Conservation (phyloP, 2,888 invertebrate genomes). For the Drosophila mimica region DNA sequence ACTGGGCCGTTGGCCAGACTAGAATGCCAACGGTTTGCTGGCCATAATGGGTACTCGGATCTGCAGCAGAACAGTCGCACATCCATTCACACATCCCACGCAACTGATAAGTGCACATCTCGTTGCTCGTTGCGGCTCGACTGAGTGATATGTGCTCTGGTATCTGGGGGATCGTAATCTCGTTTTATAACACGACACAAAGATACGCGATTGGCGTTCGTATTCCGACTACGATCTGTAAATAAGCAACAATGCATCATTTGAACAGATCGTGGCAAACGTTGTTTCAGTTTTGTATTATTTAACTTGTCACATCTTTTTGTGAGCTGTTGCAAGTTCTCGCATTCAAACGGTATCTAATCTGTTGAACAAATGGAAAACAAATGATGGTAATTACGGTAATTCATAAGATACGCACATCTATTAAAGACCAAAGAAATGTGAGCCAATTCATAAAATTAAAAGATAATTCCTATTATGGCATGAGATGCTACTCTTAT, state of each 20-base stretch:
- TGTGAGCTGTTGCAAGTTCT: background rate
- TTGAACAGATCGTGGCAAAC: constrained; percentile 5
- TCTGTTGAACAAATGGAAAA: constrained; percentile 4
- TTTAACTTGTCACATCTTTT: constrained; percentile 7
- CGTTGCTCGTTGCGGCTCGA: constrained; percentile 49
- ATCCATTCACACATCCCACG: constrained; percentile 42
- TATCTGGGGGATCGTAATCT: constrained; percentile 48
- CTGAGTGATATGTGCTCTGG: constrained; percentile 10
- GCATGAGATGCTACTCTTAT: background rate
- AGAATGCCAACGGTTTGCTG: constrained; percentile 37
- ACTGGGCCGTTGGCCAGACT: constrained; percentile 30
- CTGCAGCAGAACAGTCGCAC: constrained; percentile 34
- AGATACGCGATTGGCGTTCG: constrained; percentile 39
- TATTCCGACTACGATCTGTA: constrained; percentile 8
- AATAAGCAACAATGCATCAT: constrained; percentile 10
- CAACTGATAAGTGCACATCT: constrained; percentile 70
- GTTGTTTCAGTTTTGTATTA: background rate
- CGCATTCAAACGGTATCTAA: constrained; percentile 21
- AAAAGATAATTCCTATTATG: background rate
- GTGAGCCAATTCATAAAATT: background rate
- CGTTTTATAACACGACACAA: constrained; percentile 42
- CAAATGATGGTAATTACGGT: background rate
- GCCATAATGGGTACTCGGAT: constrained; percentile 29
- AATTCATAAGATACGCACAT: background rate
- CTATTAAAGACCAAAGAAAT: background rate